Evolutionary conservation across 1,140 invertebrate species (phyloP), one percentile per base, ranked within the genome.

Genomic region (Trachymyrmex septentrionalis): DNA sequence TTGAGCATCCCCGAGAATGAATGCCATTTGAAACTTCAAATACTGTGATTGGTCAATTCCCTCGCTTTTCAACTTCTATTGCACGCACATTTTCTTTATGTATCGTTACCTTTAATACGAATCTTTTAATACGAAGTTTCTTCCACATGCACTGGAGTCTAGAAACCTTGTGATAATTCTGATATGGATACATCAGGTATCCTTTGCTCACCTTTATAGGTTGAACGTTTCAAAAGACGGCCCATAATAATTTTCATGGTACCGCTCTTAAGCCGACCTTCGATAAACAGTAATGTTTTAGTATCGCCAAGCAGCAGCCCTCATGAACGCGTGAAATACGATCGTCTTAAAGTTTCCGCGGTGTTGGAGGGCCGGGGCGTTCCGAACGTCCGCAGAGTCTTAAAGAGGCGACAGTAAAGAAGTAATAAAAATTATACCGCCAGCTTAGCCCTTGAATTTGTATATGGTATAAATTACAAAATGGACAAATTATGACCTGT

Each of bases 271-370:
- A 75, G 69, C 48, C 69, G 38, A 82, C 67, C 80, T 75, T 84
- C 80, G 69, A 84, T 75, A 84, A 84, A 73, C 38, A 66, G 19
- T 84, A 73, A 84, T 63, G 55, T 73, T 84, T 84, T 84, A 84
- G 69, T 84, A 48, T 61, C 44, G 44, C 55, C 9, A n/a, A 73
- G 69, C 44, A 72, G 55, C 67, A n/a, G 38, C 53, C 19, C 44
- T 84, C 55, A 84, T 84, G 27, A 84, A 7, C 80, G 69, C 38
- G 57, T 75, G 69, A 84, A 84, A 73, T 84, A 84, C 44, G 55
- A 34, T 61, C 55, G 57, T 21, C 38, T 84, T 61, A 84, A 75
- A 84, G 57, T 73, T 84, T 75, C n/a, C 24, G 2, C 53, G 4
- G 38, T 30, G n/a, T 24, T 38, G 24, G 16, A 72, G 67, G 27